Evolutionary conservation across 2,797 vertebrate genomes (phyloP).

Genomic region (Argentina silus): DNA sequence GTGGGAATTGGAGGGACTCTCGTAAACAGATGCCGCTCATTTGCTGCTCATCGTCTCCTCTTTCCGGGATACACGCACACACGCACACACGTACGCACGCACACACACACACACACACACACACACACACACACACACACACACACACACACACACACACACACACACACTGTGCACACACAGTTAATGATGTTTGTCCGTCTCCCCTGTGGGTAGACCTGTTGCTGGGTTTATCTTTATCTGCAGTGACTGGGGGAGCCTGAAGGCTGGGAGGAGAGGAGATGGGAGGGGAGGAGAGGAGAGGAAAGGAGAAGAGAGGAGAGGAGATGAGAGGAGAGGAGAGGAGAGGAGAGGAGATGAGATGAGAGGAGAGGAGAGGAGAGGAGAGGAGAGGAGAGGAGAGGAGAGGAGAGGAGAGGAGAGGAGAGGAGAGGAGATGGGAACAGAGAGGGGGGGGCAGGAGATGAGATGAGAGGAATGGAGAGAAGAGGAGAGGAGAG

Average conservation of each 20-base stretch:
- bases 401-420: constrained; percentile 9
- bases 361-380: constrained; percentile 27
- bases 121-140: constrained; percentile 34
- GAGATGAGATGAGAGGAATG: constrained; percentile 37
- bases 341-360: constrained; percentile 5
- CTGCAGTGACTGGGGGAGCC: constrained; percentile 39
- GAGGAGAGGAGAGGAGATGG: constrained; percentile 6
- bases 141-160: constrained; percentile 15
- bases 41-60: constrained; percentile 43
- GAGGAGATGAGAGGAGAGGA: constrained; percentile 6
- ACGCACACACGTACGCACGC: not conserved
- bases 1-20: constrained; percentile 56
- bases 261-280: constrained; percentile 19
- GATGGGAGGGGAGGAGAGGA: constrained; percentile 8
- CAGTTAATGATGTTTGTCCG: constrained; percentile 70
- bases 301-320: constrained; percentile 27
- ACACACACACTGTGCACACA: constrained; percentile 34
- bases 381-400: not conserved
- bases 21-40: constrained; percentile 75
- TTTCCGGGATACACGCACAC: constrained; percentile 24
- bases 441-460: too few species aligned
- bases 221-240: constrained; percentile 62
- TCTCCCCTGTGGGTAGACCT: constrained; percentile 52
- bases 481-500: not conserved
- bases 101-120: constrained; percentile 12